Conservation (phyloP, 2,888 invertebrate species). For the Eubasilissa splendida region DNA sequence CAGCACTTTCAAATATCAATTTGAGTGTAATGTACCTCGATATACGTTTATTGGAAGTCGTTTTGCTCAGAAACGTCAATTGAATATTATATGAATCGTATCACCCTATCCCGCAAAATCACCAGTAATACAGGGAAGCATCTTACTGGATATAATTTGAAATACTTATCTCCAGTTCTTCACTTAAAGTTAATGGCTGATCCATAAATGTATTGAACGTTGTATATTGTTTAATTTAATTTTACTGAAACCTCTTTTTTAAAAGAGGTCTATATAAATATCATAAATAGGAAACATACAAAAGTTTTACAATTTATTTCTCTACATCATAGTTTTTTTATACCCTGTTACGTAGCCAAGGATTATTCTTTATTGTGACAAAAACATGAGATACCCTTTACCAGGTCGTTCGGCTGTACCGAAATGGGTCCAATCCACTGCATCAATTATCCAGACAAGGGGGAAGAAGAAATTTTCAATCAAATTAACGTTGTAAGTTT, state of each 20-base stretch:
- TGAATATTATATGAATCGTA: constrained; percentile 37
- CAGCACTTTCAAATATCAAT: constrained; percentile 38
- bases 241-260: constrained; percentile 24
- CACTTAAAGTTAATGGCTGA: constrained; percentile 21
- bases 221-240: constrained; percentile 22
- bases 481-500: too few species aligned
- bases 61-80: constrained; percentile 31
- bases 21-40: constrained; percentile 24
- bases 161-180: constrained; percentile 9
- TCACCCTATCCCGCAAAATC: background rate
- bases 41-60: constrained; percentile 38
- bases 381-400: too few species aligned
- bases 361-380: too few species aligned
- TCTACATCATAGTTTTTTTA: too few species aligned
- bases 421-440: too few species aligned
- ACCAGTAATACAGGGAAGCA: background rate
- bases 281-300: too few species aligned
- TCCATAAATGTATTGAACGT: constrained; percentile 13
- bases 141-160: constrained; percentile 17
- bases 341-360: too few species aligned
- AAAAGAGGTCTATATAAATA: too few species aligned
- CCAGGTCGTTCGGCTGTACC: too few species aligned
- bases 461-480: too few species aligned
- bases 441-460: too few species aligned
- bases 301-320: too few species aligned